These are phyloP conservation scores for Xiphorhynchus elegans DNA, from an alignment of 2,113 vertebrate species.

Conservation along the genomic window DNA sequence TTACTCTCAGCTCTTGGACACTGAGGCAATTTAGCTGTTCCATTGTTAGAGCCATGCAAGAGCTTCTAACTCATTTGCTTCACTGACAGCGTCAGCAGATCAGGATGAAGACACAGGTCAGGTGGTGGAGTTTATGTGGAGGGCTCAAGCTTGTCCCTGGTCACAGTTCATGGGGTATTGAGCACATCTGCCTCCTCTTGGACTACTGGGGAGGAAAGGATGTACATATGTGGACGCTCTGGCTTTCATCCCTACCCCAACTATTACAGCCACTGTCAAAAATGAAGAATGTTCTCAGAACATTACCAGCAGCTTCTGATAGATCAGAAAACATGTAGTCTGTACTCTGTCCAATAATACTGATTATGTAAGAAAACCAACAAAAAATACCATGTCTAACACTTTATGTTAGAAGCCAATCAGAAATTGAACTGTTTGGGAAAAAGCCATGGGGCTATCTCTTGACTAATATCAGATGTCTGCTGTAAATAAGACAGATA, in stretches of 20 bases:
- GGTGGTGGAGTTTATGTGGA: neutral
- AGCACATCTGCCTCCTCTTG: neutral
- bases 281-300: neutral
- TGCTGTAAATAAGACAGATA: neutral
- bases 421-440: neutral
- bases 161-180: neutral
- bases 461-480: neutral
- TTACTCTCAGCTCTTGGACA: neutral
- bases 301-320: neutral
- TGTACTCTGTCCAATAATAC: neutral
- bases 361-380: neutral
- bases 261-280: neutral
- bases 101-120: fast-evolving
- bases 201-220: neutral
- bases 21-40: neutral
- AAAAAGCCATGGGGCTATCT: neutral
- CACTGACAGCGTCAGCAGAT: neutral
- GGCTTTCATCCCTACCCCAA: neutral
- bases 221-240: neutral
- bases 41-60: neutral
- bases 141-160: neutral
- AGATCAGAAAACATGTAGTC: neutral
- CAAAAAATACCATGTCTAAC: neutral
- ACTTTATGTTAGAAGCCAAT: neutral
- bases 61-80: neutral